Evolutionary conservation across 2,113 vertebrate genomes (phyloP).

Genomic region (Aegotheles bennettii): DNA sequence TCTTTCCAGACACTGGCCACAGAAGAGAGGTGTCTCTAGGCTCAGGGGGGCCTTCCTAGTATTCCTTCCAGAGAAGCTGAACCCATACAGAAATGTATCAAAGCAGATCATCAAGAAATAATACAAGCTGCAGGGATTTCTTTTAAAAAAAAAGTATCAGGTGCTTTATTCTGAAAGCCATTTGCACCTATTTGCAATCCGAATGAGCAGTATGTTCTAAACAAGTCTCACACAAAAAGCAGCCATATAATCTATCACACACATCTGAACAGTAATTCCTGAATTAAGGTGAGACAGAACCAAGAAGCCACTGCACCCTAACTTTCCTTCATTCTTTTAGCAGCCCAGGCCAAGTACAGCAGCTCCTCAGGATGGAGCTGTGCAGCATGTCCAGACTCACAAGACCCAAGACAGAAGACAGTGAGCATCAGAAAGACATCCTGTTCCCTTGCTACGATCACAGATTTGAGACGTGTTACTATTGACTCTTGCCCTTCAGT

Average conservation of each 20-base stretch:
- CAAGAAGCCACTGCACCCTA: neutral
- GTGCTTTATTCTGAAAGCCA: neutral
- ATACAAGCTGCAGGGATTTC: neutral
- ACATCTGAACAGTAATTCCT: neutral
- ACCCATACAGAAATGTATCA: neutral
- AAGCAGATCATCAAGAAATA: neutral
- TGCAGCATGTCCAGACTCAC: accelerated
- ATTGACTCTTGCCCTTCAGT: neutral
- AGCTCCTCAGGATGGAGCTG: neutral
- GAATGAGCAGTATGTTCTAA: neutral
- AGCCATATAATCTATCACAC: neutral
- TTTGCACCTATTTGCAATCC: neutral
- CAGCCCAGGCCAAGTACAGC: neutral
- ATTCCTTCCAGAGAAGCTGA: neutral
- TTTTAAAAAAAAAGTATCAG: neutral
- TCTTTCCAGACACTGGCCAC: neutral
- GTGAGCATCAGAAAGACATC: neutral
- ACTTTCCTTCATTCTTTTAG: neutral
- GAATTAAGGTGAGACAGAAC: accelerated
- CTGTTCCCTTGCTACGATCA: neutral
- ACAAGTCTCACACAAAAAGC: neutral
- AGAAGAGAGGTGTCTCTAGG: neutral
- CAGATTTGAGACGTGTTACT: neutral
- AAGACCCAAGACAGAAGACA: neutral
- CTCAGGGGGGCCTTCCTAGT: neutral